Evolutionary conservation across 1,140 invertebrate species (phyloP), one percentile per base, ranked within the genome.

Genomic region (Bombyx mandarina): DNA sequence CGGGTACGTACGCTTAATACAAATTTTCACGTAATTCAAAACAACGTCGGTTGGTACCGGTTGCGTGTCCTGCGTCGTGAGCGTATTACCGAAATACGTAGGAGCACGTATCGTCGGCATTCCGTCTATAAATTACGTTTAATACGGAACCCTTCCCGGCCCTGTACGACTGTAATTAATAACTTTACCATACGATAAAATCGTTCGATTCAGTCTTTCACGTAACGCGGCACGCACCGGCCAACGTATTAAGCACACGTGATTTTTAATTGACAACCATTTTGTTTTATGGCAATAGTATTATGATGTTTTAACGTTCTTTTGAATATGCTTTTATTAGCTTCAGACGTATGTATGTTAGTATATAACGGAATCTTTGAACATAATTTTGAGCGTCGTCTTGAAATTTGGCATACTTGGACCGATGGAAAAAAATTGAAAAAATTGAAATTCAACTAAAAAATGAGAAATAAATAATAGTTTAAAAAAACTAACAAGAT

Each of bases 131-230:
- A 72, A 69, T 72, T 65, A 71, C 61, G 60, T 61, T 71, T 71
- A 71, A 72, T 69, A 72, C 65, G 65, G 12, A 75, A 75, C 69
- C 69, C 72, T 71, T 71, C 63, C 58, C 52, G 12, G 56, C 60
- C 53, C 62, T 62, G 65, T 73, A 68, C 59, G 61, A 35, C 58
- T 62, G 64, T 71, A 75, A 75, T 75, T 75, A 75, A 75, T 75
- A 75, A 71, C 26, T 35, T 35, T 66, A 60, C 61, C 57, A 62
- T 56, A 63, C 64, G 69, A 70, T 71, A 68, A 55, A 61, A 71
- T 71, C 66, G 65, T 58, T 58, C 50, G 57, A 57, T 61, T 56
- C 62, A 65, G 55, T 65, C 56, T 55, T 60, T 46, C 43, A 55
- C 10, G 44, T 48, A 35, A 9, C 50, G n/a, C 50, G 50, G 26